Conservation (phyloP, 2,888 invertebrate species). For the Drosophila atroscutellata region DNA sequence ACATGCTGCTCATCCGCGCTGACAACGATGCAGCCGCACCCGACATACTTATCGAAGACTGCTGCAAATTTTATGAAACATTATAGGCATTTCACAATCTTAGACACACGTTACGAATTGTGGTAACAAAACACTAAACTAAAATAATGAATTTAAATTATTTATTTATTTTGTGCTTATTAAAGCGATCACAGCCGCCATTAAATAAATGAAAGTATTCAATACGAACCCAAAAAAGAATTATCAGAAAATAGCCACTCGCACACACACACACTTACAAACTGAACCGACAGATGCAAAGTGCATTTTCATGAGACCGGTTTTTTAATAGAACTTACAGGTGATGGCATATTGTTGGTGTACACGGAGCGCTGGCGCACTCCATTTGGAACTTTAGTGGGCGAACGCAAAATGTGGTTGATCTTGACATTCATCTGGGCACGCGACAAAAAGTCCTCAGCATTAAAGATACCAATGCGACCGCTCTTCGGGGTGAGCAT, state of each 20-base stretch:
- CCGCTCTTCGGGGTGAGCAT: constrained; percentile 62
- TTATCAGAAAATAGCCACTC: not conserved
- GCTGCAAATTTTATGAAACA: constrained; percentile 22
- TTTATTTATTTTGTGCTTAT: not conserved
- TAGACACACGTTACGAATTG: not conserved
- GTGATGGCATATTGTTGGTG: constrained; percentile 82
- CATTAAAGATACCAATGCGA: constrained; percentile 76
- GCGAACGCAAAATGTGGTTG: constrained; percentile 82
- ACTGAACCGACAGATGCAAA: not conserved
- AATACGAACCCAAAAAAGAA: not conserved
- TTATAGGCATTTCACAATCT: not conserved
- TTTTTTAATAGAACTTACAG: constrained; percentile 68
- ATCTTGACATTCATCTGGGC: constrained; percentile 83
- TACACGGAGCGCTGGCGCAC: constrained; percentile 84
- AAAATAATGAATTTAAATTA: not conserved
- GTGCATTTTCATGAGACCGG: not conserved
- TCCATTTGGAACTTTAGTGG: constrained; percentile 77
- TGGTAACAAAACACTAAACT: not conserved
- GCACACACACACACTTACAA: not conserved
- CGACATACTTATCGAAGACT: constrained; percentile 47
- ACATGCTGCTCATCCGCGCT: constrained; percentile 62
- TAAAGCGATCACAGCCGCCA: not conserved
- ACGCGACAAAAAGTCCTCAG: constrained; percentile 82
- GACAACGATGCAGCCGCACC: constrained; percentile 30
- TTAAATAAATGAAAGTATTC: not conserved